Percentiles rank a stretch among this genome's conserved stretches.
phyloP scores from a whole-genome alignment of 2,797 vertebrate genomes.

The Eutrigla gurnardus region DNA sequence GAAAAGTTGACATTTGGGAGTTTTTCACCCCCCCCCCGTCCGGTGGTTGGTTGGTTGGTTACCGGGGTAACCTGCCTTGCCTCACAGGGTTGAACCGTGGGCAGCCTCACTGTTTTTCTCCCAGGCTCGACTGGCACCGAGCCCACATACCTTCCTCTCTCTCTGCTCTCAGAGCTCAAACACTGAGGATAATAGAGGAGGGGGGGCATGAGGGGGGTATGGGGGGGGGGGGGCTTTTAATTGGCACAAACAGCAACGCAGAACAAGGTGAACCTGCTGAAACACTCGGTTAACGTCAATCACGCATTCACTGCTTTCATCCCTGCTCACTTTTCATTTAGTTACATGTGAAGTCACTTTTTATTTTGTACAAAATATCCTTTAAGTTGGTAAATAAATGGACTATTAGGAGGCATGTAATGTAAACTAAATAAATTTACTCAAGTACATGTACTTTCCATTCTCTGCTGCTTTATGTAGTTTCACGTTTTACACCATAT shows the following conservation, averaged over 20 bases:
- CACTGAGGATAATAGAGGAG: constrained; percentile 41
- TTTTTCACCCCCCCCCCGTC: not conserved
- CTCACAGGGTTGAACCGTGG: constrained; percentile 30
- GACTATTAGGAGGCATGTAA: not conserved
- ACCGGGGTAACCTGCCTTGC: constrained; percentile 50
- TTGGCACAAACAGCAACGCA: constrained; percentile 36
- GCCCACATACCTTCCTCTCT: constrained; percentile 68
- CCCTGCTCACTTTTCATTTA: not conserved
- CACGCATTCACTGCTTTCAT: not conserved
- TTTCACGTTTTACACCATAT: not conserved
- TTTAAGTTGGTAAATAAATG: not conserved
- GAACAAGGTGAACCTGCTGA: constrained; percentile 33
- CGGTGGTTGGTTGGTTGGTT: constrained; percentile 39
- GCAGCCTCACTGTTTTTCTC: constrained; percentile 49
- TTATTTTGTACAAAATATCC: not conserved
- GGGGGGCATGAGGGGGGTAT: not conserved
- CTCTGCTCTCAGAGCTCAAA: constrained; percentile 26
- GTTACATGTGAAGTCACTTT: not conserved
- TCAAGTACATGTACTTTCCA: not conserved
- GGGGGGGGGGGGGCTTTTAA: constrained; percentile 21
- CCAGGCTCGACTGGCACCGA: constrained; percentile 52
- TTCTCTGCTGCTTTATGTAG: not conserved
- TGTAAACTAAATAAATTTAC: not conserved
- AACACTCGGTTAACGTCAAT: not conserved
- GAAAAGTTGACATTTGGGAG: constrained; percentile 57